Evolutionary conservation across 2,888 invertebrate genomes (phyloP), one percentile per base, ranked within the genome.

Genomic region (Lochmaea capreae): DNA sequence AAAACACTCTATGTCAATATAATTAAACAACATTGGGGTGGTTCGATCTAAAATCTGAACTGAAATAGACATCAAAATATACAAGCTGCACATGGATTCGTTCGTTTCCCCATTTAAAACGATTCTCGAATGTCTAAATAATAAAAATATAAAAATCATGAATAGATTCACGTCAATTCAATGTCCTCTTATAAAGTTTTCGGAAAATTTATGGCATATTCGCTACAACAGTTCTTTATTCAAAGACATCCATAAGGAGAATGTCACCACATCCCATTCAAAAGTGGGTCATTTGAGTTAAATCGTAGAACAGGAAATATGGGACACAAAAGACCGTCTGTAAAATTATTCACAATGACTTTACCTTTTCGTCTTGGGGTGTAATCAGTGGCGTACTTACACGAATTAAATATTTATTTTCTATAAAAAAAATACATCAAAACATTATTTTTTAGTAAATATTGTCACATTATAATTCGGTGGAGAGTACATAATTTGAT

Each of bases 231-330:
- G 46, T 16, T 46, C 33, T 70, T 71, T 71, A 71, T 65, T 65
- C 52, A 65, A 58, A 71, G 46, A 71, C 70, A 57, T 65, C 72
- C 61, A 66, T 75, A 69, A 75, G 69, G 52, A 68, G 69, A 72
- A 65, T 75, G 75, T 75, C 75, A 69, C 68, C 75, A 77, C 77
- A 73, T 75, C 68, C 63, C 66, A 67, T 69, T 66, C 77, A 76
- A 70, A 77, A 76, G 74, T 77, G 70, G 77, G 77, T 75, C 77
- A 76, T 74, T 77, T 73, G 73, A 66, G 73, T 77, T 66, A 71
- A 67, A 65, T 76, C 72, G 67, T 62, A 67, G 69, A 68, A 73
- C 71, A 71, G 71, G 65, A 65, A 71, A 71, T 71, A 58, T 65
- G 52, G 63, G 71, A 52, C 57, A 69, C 63, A 71, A 71, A 71